Evolutionary conservation across 2,113 vertebrate species (phyloP).

Genomic region (Cyprinodon variegatus): DNA sequence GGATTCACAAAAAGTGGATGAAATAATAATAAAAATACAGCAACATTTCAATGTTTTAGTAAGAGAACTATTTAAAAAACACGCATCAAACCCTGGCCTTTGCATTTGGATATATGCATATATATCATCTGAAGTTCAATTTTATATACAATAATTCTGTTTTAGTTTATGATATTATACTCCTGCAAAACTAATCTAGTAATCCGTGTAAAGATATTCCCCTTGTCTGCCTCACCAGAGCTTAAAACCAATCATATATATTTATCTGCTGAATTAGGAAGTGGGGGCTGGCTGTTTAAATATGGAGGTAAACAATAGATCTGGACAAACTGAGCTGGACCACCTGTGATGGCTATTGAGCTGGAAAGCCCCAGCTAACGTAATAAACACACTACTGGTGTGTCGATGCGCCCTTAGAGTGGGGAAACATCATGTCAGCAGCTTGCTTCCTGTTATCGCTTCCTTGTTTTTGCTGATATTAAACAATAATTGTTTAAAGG

Average conservation of each 20-base stretch:
- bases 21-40: background rate
- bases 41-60: no score
- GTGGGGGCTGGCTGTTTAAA: constrained; percentile 57
- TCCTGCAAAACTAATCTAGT: background rate
- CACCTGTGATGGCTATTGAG: constrained; percentile 75
- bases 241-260: constrained; percentile 29
- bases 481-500: background rate
- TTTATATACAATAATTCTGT: background rate
- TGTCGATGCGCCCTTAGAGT: constrained; percentile 47
- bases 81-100: no score
- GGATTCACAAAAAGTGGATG: background rate
- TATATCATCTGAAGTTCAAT: background rate
- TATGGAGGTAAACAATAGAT: constrained; percentile 62
- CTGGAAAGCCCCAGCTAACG: constrained; percentile 65
- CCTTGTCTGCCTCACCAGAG: constrained; percentile 12
- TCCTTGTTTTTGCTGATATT: constrained; percentile 32
- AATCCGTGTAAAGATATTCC: background rate
- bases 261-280: constrained; percentile 54
- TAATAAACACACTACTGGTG: constrained; percentile 65
- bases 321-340: constrained; percentile 50
- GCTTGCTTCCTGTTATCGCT: constrained; percentile 69
- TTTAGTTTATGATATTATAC: background rate
- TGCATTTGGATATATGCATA: no score
- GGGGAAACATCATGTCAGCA: constrained; percentile 31
- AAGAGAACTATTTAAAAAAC: background rate